These are phyloP conservation scores for Typhlomys cinereus DNA, from an alignment of 2,113 vertebrate species.

Conservation along the genomic window DNA sequence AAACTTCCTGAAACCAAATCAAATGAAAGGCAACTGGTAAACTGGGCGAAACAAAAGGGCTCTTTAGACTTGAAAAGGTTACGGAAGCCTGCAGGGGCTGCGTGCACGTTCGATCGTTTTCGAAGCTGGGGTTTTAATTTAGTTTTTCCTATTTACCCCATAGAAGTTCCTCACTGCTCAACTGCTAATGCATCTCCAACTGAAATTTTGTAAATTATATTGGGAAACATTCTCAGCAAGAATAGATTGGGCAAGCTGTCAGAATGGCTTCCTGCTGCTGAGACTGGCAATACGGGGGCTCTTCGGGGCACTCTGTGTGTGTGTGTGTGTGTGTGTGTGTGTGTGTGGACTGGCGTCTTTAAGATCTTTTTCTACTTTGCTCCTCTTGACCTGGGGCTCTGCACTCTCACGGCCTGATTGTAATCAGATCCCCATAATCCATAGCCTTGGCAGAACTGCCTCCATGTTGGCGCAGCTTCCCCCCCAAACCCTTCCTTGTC, in stretches of 20 bases:
- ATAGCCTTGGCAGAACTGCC: background rate
- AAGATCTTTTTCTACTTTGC: background rate
- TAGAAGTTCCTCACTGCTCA: conserved; percentile 82
- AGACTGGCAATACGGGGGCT: conserved; percentile 71
- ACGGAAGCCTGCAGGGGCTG: conserved; percentile 81
- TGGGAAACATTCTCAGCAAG: conserved; percentile 84
- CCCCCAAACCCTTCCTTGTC: background rate
- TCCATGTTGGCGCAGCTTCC: background rate
- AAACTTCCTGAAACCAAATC: conserved; percentile 77
- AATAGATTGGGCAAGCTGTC: conserved; percentile 80
- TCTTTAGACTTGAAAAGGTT: conserved; percentile 85
- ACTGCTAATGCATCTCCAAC: conserved; percentile 86
- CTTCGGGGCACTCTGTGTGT: background rate
- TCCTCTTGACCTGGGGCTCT: background rate
- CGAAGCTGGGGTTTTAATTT: conserved; percentile 78
- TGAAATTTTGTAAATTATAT: conserved; percentile 88
- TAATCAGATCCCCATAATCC: background rate
- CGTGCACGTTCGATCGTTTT: conserved; percentile 77
- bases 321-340: background rate
- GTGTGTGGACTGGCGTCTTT: background rate
- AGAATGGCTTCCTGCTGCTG: conserved; percentile 83
- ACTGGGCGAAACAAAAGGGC: conserved; percentile 71
- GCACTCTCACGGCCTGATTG: fast-evolving
- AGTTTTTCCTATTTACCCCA: conserved; percentile 79
- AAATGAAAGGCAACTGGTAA: conserved; percentile 73